Evolutionary conservation across 1,140 invertebrate species (phyloP).

Genomic region (Acromyrmex charruanus): DNA sequence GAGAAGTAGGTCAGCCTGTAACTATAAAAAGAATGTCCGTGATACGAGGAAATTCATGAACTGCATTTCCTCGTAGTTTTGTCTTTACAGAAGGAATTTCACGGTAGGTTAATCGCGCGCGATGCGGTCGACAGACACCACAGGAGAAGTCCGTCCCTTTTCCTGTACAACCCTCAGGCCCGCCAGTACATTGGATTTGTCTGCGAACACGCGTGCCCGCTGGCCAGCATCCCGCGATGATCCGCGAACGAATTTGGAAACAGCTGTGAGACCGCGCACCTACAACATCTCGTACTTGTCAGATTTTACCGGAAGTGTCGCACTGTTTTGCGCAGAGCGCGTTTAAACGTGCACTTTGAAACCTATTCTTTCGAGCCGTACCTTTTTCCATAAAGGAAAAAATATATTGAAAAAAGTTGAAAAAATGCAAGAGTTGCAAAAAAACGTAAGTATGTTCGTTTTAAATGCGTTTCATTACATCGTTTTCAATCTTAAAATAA

Average conservation of each 20-base stretch:
- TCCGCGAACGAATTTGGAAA: conserved; percentile 35
- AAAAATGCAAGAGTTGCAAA: too few species aligned
- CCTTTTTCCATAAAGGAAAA: too few species aligned
- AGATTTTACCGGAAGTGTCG: conserved; percentile 47
- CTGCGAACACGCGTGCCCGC: conserved; percentile 4
- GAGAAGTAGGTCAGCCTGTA: conserved; percentile 81
- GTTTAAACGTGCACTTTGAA: conserved; percentile 9
- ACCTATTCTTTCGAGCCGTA: neutral
- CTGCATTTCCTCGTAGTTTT: conserved; percentile 59
- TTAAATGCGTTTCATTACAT: neutral
- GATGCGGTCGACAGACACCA: neutral
- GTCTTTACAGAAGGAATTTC: conserved; percentile 71
- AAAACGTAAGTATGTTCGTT: neutral
- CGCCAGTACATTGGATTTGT: conserved; percentile 46
- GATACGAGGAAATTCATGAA: conserved; percentile 69
- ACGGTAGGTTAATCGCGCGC: conserved; percentile 26
- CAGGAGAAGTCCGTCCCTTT: neutral
- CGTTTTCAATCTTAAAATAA: neutral
- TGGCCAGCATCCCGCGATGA: conserved; percentile 22
- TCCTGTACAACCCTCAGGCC: neutral
- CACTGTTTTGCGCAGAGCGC: conserved; percentile 12
- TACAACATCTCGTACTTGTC: conserved; percentile 61
- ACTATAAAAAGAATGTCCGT: conserved; percentile 85
- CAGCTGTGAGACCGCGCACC: conserved; percentile 47
- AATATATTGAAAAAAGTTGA: neutral